Evolutionary conservation across 2,888 invertebrate genomes (phyloP), one percentile per base, ranked within the genome.

Genomic region (Eledona agricola): DNA sequence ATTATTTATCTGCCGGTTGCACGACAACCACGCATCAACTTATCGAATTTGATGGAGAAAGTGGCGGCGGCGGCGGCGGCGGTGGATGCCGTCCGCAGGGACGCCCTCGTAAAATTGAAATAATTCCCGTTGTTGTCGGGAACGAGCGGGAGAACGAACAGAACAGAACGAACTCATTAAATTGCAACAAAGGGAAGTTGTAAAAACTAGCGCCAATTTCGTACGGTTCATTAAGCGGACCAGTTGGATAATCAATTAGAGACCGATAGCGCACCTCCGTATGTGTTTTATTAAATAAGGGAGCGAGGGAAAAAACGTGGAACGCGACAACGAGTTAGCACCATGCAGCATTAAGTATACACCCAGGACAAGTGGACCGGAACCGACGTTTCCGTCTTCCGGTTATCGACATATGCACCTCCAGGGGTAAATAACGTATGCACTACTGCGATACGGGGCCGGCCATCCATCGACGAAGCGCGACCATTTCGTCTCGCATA

Each of bases 171-270:
- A n/a, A n/a, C n/a, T 46, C 47, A 29, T 47, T 47, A 47, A 47
- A 38, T 38, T 38, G 29, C 20, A 42, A 22, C 20, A 12, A 9
- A 17, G 49, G 49, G 49, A 49, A 49, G 49, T 49, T 49, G 38
- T 47, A 35, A 60, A 54, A 58, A 55, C 51, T 50, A 50, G 38
- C 53, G 46, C 38, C 51, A 47, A 35, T 47, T 37, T 35, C 59
- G 60, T 57, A 67, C 60, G 65, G 69, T 71, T 71, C 70, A 71
- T 71, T 70, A 70, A 66, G 51, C 60, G 46, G 63, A 63, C 60
- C 70, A 71, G 70, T 70, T 70, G 71, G 67, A 57, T 62, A 66
- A 69, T 67, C 68, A 70, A 67, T 69, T 69, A 69, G 60, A 42
- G n/a, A n/a, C n/a, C 60, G 60, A 60, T 61, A 64, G 49, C 58